Conservation (phyloP, 37 sponge, comb jelly and placozoan species). For the Hexactinellida sp. region DNA sequence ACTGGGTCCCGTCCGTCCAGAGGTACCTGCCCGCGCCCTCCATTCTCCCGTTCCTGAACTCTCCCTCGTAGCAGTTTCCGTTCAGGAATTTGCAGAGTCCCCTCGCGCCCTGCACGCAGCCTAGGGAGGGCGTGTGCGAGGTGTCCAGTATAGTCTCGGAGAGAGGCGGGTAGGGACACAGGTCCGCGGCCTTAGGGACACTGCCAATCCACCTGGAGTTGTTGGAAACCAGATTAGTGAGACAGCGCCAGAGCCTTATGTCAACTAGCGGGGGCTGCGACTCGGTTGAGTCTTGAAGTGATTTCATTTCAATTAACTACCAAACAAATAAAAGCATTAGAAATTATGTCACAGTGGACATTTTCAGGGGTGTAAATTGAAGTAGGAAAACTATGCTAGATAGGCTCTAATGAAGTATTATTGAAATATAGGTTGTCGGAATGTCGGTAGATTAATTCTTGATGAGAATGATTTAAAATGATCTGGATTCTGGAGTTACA, state of each 20-base stretch:
- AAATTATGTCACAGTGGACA: no score
- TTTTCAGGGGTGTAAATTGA: no score
- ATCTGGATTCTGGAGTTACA: no score
- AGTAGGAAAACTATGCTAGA: no score
- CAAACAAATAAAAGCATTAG: no score
- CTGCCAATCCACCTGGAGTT: conserved; percentile 8
- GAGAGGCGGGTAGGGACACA: neutral
- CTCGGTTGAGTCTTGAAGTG: neutral
- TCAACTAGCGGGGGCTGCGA: neutral
- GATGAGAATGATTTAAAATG: no score
- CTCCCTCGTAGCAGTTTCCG: conserved; percentile 35
- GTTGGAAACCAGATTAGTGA: neutral
- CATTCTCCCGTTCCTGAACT: conserved; percentile 52
- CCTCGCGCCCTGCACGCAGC: neutral
- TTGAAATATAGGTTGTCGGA: no score
- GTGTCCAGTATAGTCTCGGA: neutral
- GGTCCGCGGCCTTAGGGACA: neutral
- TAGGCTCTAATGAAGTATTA: no score
- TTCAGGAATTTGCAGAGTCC: neutral
- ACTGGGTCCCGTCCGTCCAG: conserved; percentile 55
- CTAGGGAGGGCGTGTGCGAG: neutral
- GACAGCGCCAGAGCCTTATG: neutral
- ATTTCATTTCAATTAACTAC: no score
- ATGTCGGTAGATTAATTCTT: no score
- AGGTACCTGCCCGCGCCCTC: conserved; percentile 50